A percentile compares a stretch with the other conserved stretches of the same genome.
phyloP scores from a whole-genome alignment of 2,797 vertebrate species.

The Tenualosa ilisha region DNA sequence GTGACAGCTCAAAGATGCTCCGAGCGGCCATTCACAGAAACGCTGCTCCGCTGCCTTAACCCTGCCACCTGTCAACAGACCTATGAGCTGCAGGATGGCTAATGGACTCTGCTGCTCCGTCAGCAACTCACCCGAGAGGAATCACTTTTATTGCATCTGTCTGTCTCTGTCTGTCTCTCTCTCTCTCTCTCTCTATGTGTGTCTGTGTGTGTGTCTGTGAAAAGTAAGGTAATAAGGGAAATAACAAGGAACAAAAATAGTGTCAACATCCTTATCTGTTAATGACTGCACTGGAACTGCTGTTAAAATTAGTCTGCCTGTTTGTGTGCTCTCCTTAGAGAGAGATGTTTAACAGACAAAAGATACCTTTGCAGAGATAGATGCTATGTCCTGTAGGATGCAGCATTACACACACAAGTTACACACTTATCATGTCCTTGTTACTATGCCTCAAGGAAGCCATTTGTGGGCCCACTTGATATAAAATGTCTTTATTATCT shows the following conservation, averaged over 20 bases:
- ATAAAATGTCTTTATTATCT: not conserved
- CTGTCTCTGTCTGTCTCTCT: not conserved
- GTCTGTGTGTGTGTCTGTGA: not conserved
- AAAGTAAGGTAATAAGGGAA: not conserved
- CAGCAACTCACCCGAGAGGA: not conserved
- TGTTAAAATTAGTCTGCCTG: not conserved
- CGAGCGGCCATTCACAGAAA: constrained; percentile 24
- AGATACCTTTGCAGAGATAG: not conserved
- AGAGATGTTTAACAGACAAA: not conserved
- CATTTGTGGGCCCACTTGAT: not conserved
- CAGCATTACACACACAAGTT: not conserved
- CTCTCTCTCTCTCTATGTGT: not conserved
- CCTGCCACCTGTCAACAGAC: constrained; percentile 6
- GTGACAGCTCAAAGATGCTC: constrained; percentile 36
- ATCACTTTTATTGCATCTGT: not conserved
- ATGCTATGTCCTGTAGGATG: not conserved
- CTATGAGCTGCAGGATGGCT: constrained; percentile 6
- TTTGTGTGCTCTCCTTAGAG: not conserved
- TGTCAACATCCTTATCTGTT: not conserved
- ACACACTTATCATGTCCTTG: not conserved
- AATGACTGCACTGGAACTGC: not conserved
- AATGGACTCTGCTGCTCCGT: constrained; percentile 22
- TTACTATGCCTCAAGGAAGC: not conserved
- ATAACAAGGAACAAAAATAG: not conserved
- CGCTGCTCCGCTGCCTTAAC: not conserved